Base-by-base conservation (phyloP, 53 echinoderm and acorn worm genomes). In the Luidia sarsii region DNA sequence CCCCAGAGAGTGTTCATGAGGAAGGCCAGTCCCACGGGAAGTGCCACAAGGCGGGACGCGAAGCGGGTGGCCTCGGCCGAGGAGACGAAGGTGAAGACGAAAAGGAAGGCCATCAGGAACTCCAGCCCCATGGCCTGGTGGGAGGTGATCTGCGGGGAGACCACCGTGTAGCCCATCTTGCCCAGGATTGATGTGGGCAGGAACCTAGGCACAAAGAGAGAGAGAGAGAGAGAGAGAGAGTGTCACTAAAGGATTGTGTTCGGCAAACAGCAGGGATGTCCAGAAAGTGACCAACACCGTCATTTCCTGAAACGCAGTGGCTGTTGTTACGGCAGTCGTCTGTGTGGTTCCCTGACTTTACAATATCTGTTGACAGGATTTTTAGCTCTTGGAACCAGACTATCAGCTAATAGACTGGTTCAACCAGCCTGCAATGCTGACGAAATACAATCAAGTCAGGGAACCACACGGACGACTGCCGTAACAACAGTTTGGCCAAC, bases 81-180 rank as follows among this genome's bases (percentile, higher is more conserved):
- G 1, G 93, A 74, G 18, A 93, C 55, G 33, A 90, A 64, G 1
- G 87, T 87, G 54, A 90, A 97, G 41, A 94, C 91, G 1, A 93
- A 89, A 57, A 97, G 73, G 48, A 94, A 97, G 8, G 94, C 87
- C 36, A 89, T 66, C 31, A 92, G 79, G 14, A 90, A 90, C 66
- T 97, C 99, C 49, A 97, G 81, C 15, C 94, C 93, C 61, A 97
- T 94, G 7, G 92, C 99, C 32, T 93, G 94, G 70, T 92, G 90
- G 43, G 88, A 71, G 23, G 84, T 84, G 37, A 95, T 87, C 54
- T 83, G 50, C n/a, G 74, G 3, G 0, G 92, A 84, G 49, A 85
- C 61, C 29, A 33, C 53, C 0, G 84, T 90, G 39, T 83, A 68
- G 4, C 95, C 95, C 31, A 95, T 87, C 15, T 77, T 75, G 54